Evolutionary conservation across 2,113 vertebrate genomes (phyloP), one percentile per base, ranked within the genome.

Genomic region (Pycnonotus jocosus): DNA sequence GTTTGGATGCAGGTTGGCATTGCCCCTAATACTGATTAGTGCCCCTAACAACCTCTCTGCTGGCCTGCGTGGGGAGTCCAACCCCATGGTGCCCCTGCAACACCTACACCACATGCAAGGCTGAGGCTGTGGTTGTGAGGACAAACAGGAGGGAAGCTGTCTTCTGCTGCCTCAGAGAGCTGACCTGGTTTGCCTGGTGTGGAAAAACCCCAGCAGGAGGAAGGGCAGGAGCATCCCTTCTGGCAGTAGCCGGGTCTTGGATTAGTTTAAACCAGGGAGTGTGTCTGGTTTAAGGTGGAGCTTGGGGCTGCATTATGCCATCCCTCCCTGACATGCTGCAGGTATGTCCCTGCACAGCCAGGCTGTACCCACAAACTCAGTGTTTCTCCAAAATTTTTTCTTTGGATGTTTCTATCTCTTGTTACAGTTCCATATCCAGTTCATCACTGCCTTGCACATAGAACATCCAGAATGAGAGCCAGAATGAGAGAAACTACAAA

Each of bases 61-160:
- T 24, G 28, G n/a, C 20, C 48, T 45, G 8, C 35, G 58, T 1
- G 0, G 20, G 30, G 10, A 31, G 2, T 68, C 48, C 15, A 44
- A 47, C 28, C 7, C 38, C 14, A 2, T 8, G 14, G 42, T 28
- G 4, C 4, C 15, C 13, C 8, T 27, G 45, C 31, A 40, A 40
- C 24, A 53, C 14, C 17, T 21, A 15, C 25, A 28, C n/a, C 6
- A 3, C 10, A 1, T 6, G 14, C 48, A 58, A 25, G 10, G 37
- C 51, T 70, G 62, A 21, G 7, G 38, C 53, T 73, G 19, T 58
- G 40, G 30, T 54, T 65, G 12, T 50, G 40, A 22, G 35, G 50
- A 58, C 56, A 81, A 8, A 7, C 6, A 16, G n/a, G 40, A 48
- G 10, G 33, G 44, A 44, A 33, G 2, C 30, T 47, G 24, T 50